Percentiles rank a stretch among this genome's conserved stretches.
These are phyloP conservation scores for Periophthalmus magnuspinnatus DNA, from an alignment of 2,797 vertebrate species.

Conservation along the genomic window DNA sequence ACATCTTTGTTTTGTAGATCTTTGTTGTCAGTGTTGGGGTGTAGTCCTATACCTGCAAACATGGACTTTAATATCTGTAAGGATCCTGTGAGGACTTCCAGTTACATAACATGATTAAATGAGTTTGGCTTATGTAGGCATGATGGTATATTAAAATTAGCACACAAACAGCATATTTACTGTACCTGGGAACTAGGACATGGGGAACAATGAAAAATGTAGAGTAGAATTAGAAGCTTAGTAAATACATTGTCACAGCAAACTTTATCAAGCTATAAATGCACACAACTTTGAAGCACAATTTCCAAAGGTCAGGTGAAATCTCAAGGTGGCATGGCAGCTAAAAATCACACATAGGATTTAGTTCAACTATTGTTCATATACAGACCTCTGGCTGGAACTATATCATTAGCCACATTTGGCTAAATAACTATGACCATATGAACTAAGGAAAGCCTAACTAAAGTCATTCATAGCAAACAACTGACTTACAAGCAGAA, in stretches of 20 bases:
- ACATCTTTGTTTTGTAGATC: conserved; percentile 20
- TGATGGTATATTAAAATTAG: background rate
- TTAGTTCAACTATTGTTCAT: too few species aligned
- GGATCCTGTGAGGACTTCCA: conserved; percentile 21
- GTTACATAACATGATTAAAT: conserved; percentile 2
- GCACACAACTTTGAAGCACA: too few species aligned
- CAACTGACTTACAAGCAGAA: background rate
- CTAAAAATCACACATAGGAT: too few species aligned
- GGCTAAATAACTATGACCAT: too few species aligned
- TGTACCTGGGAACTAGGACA: background rate
- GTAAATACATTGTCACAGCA: background rate
- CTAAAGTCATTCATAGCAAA: background rate
- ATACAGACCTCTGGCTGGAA: too few species aligned
- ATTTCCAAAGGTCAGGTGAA: too few species aligned
- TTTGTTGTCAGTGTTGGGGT: conserved; percentile 34
- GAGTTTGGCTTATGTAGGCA: background rate
- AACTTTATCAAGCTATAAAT: too few species aligned
- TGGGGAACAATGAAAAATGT: background rate
- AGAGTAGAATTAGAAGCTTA: background rate
- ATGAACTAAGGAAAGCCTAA: too few species aligned
- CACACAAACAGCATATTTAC: background rate
- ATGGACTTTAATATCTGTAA: conserved; percentile 33
- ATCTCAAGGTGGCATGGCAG: too few species aligned
- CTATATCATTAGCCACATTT: too few species aligned
- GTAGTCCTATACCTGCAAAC: background rate